These are phyloP conservation scores for Pharmacophagus antenor DNA, from an alignment of 2,888 invertebrate species.

Conservation along the genomic window DNA sequence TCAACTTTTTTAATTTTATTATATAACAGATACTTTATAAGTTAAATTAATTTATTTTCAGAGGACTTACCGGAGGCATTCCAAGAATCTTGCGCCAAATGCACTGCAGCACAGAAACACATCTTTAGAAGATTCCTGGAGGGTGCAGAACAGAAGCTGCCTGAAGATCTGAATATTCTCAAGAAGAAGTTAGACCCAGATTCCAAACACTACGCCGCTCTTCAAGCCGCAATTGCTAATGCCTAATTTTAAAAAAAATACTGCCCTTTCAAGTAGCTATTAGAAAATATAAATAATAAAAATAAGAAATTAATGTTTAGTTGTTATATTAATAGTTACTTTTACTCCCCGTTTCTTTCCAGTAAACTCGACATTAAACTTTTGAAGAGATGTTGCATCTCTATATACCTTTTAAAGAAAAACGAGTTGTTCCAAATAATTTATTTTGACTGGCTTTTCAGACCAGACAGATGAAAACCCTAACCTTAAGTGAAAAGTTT, in stretches of 20 bases:
- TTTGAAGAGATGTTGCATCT: no score
- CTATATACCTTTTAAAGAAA: no score
- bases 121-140: constrained; percentile 81
- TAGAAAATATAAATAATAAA: background rate
- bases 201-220: constrained; percentile 74
- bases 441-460: no score
- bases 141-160: constrained; percentile 71
- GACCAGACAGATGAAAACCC: no score
- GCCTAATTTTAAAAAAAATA: constrained; percentile 30
- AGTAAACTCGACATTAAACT: no score
- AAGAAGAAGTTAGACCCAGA: constrained; percentile 82
- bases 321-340: no score
- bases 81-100: constrained; percentile 82
- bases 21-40: background rate
- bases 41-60: constrained; percentile 46
- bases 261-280: background rate
- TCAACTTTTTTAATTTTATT: background rate
- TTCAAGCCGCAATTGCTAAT: constrained; percentile 58
- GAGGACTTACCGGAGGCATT: constrained; percentile 84
- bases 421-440: no score
- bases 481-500: no score
- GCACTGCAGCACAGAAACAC: constrained; percentile 83
- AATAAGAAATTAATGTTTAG: background rate
- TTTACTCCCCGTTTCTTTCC: background rate
- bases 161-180: constrained; percentile 66